Conservation (phyloP, 2,113 vertebrate genomes). For the Leptosomus discolor region DNA sequence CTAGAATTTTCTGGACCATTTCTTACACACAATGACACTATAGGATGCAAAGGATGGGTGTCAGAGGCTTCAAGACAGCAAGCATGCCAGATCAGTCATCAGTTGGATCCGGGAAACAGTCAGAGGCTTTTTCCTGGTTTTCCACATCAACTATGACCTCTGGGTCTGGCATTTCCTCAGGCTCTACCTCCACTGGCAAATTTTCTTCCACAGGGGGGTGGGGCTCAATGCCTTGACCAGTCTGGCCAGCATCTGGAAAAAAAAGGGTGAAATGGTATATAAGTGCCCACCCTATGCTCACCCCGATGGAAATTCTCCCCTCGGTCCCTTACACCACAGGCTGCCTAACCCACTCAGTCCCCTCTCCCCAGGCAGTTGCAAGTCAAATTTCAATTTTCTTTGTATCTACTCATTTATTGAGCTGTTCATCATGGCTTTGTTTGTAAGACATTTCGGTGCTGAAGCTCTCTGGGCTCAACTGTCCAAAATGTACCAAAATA, state of each 20-base stretch:
- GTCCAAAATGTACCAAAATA: background rate
- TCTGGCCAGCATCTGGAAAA: background rate
- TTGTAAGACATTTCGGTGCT: background rate
- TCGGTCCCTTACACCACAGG: background rate
- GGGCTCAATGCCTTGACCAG: background rate
- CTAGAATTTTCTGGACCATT: background rate
- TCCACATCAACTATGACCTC: conserved; percentile 1
- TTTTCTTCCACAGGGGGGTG: background rate
- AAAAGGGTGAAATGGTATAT: background rate
- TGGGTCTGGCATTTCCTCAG: background rate
- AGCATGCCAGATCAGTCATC: conserved; percentile 29
- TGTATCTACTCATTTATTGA: background rate
- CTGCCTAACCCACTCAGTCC: background rate
- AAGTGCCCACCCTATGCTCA: background rate
- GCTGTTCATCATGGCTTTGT: background rate
- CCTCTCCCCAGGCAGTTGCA: background rate
- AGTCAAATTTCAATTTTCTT: background rate
- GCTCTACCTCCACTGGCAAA: background rate
- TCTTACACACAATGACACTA: conserved; percentile 1
- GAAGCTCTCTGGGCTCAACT: background rate
- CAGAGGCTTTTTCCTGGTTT: background rate
- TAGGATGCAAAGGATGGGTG: background rate
- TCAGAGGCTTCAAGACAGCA: background rate
- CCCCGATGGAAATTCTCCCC: background rate
- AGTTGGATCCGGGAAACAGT: conserved; percentile 11